Evolutionary conservation across 1,140 invertebrate species (phyloP).

Genomic region (Euglossa dilemma): DNA sequence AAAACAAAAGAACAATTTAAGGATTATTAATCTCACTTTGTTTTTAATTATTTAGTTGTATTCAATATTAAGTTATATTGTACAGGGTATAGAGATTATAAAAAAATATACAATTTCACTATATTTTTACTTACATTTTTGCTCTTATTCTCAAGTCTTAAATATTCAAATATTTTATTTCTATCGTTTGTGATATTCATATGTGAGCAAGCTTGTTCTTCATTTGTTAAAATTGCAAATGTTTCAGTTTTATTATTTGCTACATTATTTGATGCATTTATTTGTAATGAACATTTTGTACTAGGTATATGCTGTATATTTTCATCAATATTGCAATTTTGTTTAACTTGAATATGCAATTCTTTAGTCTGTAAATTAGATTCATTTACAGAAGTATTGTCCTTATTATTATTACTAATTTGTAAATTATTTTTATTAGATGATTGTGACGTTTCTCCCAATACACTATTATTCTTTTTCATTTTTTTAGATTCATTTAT

Average conservation of each 20-base stretch:
- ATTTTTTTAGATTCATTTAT: constrained; percentile 22
- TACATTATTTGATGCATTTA: neutral
- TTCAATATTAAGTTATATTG: no score
- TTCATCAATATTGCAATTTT: neutral
- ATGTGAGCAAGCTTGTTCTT: neutral
- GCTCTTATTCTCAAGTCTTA: neutral
- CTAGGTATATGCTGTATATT: neutral
- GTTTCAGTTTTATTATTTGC: neutral
- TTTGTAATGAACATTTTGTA: neutral
- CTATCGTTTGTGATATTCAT: neutral
- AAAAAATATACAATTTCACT: neutral
- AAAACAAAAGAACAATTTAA: no score
- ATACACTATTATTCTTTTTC: neutral
- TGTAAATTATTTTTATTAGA: neutral
- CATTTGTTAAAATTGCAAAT: neutral
- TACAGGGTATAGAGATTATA: no score
- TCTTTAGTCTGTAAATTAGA: neutral
- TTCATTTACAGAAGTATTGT: neutral
- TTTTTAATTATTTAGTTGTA: no score
- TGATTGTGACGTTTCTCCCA: neutral
- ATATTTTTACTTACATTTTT: constrained; percentile 32
- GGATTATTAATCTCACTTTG: no score
- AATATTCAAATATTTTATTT: neutral
- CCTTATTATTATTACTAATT: neutral
- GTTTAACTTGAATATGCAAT: neutral